Evolutionary conservation across 2,113 vertebrate genomes (phyloP).

Genomic region (Rhodinocichla rosea): DNA sequence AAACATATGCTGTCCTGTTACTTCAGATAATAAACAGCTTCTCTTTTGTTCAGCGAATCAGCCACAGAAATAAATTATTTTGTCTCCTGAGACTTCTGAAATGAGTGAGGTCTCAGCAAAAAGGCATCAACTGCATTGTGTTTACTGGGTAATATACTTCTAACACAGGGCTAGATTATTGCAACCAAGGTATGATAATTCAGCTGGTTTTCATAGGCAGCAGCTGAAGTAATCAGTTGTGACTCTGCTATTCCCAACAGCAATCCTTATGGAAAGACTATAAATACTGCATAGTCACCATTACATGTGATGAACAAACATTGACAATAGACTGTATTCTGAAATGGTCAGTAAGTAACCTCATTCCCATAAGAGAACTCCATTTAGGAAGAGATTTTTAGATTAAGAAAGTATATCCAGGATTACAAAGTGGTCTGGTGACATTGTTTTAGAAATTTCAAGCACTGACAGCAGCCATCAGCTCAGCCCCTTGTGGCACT

Average conservation of each 20-base stretch:
- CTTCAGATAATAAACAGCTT: background rate
- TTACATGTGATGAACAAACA: background rate
- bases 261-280: background rate
- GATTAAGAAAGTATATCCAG: background rate
- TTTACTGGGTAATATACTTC: background rate
- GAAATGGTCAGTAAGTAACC: background rate
- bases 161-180: background rate
- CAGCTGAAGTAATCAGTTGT: background rate
- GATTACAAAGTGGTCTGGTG: background rate
- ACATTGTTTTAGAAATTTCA: background rate
- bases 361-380: background rate
- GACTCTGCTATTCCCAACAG: background rate
- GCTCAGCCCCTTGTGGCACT: background rate
- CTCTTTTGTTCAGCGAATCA: background rate
- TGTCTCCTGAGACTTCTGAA: slow-evolving; percentile 12
- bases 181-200: background rate
- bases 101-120: slow-evolving; percentile 5
- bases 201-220: background rate
- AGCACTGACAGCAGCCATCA: background rate
- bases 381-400: background rate
- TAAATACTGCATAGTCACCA: background rate
- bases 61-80: background rate
- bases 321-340: background rate
- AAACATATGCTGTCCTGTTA: slow-evolving; percentile 28
- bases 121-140: background rate